Percentiles rank a stretch among this genome's conserved stretches.
phyloP scores from a whole-genome alignment of 2,888 invertebrate genomes.

The Polymixis flavicincta region DNA sequence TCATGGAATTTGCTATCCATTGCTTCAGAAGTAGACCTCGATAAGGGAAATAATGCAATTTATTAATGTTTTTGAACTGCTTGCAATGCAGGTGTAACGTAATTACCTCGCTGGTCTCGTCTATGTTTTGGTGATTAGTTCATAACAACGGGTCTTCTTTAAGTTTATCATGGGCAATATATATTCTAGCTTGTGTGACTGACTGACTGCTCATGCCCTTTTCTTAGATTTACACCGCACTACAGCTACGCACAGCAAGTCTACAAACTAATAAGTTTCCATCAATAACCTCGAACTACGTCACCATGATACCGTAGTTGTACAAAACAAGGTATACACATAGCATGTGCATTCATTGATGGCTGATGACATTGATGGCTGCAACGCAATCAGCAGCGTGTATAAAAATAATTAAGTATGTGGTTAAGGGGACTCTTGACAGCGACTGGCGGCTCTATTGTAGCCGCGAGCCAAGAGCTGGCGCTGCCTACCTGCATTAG shows the following conservation, averaged over 20 bases:
- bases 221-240: background rate
- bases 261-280: background rate
- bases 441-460: background rate
- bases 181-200: no score
- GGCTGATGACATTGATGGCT: background rate
- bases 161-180: no score
- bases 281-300: background rate
- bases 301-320: no score
- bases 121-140: background rate
- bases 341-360: background rate
- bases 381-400: background rate
- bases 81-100: background rate
- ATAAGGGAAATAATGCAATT: background rate
- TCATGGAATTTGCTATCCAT: background rate
- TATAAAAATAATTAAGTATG: background rate
- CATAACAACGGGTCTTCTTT: no score
- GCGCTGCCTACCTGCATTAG: no score
- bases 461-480: no score
- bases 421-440: no score
- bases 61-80: background rate
- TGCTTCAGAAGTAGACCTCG: background rate
- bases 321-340: background rate
- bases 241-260: background rate
- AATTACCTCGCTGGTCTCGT: background rate
- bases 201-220: background rate